Base-by-base conservation (phyloP, 2,888 invertebrate genomes). In the Drosophila colorata region DNA sequence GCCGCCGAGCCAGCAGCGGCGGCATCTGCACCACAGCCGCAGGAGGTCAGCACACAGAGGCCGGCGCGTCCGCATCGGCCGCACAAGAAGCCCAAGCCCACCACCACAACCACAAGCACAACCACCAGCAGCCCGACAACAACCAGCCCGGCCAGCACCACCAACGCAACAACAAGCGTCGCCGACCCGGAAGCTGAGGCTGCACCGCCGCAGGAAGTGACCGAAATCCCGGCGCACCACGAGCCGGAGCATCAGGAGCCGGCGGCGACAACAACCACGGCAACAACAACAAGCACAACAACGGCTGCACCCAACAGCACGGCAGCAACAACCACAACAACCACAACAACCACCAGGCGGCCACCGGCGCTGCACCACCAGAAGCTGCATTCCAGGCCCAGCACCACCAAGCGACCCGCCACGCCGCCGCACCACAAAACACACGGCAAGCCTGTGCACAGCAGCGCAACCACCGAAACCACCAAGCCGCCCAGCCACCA, bases 361-460 rank as follows among this genome's bases (percentile, higher is more conserved):
- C 38, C 74, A 20, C 49, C 82, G n/a, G 38, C 76, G 3, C n/a
- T 76, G 33, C 81, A 84, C 38, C 64, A 78, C 53, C 82, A 86
- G 51, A 78, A 73, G 44, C 46, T 60, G 37, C 81, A 76, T n/a
- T 49, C 51, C 63, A 80, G 68, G 4, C 74, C 74, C 52, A 73
- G 51, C 7, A 63, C 40, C 46, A 73, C 52, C 13, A 75, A 47
- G 23, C 56, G 69, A 43, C 65, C 86, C 31, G 43, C 63, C 11
- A 59, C 65, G 23, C 43, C 40, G 13, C 74, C 87, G 65, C 68
- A 80, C 68, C 72, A 78, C 40, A 73, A 69, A 31, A 59, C 48
- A 37, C 77, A 74, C 16, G 66, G 66, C 72, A 86, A 77, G 7
- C 88, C 86, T 0, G 41, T 69, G 1, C 79, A 82, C 4, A 69